Percentiles rank a stretch among this genome's conserved stretches.
phyloP scores from a whole-genome alignment of 2,113 vertebrate species.

The Caranx ignobilis region DNA sequence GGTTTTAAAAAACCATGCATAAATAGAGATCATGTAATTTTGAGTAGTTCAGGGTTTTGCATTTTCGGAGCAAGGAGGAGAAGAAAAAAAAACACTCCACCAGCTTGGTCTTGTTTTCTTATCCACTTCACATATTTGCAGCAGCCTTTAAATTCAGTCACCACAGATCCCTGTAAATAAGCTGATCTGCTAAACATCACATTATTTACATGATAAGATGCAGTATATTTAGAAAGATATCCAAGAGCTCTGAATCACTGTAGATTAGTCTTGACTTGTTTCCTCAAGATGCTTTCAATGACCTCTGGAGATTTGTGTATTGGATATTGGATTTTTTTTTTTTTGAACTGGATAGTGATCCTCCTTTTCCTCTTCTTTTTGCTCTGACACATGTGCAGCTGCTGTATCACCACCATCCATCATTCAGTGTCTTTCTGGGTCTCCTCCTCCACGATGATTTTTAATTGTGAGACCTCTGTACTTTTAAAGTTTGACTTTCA shows the following conservation, averaged over 20 bases:
- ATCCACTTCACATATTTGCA: not conserved
- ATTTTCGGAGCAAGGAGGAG: not conserved
- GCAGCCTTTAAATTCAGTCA: not conserved
- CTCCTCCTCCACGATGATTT: constrained; percentile 35
- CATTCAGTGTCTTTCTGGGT: constrained; percentile 14
- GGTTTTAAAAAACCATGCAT: not conserved
- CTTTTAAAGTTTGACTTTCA: constrained; percentile 71
- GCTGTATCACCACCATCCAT: constrained; percentile 25
- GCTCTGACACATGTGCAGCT: not conserved
- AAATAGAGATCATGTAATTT: constrained; percentile 19
- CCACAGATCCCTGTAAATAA: not conserved
- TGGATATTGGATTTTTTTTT: not conserved
- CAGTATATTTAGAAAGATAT: constrained; percentile 11
- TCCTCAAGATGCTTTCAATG: constrained; percentile 24
- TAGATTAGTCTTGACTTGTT: not conserved
- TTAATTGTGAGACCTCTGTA: constrained; percentile 50
- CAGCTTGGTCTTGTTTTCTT: not conserved
- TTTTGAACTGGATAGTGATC: not conserved
- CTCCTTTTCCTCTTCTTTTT: not conserved
- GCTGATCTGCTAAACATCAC: not conserved
- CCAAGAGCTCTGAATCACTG: not conserved
- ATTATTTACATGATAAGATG: not conserved
- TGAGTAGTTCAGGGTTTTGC: constrained; percentile 12
- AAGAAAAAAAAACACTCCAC: not conserved
- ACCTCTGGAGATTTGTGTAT: constrained; percentile 1